Percentiles rank a stretch among this genome's conserved stretches.
Conservation (phyloP, 2,888 invertebrate genomes). For the Oscheius onirici region DNA sequence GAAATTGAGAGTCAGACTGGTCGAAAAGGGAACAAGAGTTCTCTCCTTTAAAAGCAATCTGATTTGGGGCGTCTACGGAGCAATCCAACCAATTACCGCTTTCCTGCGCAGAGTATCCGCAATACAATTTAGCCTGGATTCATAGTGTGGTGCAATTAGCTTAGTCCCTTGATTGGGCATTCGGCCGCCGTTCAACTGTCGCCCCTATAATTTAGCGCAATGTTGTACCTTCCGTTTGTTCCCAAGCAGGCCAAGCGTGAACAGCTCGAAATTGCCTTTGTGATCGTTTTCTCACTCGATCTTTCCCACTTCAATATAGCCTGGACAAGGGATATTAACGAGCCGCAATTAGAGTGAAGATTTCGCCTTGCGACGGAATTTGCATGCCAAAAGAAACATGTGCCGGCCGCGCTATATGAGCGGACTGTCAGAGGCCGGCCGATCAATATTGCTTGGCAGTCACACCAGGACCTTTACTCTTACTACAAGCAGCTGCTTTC, state of each 20-base stretch:
- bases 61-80: constrained; percentile 25
- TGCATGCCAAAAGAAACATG: constrained; percentile 26
- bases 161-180: neutral
- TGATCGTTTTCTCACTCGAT: neutral
- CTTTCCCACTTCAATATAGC: neutral
- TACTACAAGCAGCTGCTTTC: constrained; percentile 14
- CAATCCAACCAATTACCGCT: constrained; percentile 31
- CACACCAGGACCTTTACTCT: constrained; percentile 23
- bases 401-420: neutral
- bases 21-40: constrained; percentile 15
- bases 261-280: constrained; percentile 15
- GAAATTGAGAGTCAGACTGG: too few relatives aligned
- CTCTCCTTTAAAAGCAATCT: constrained; percentile 1
- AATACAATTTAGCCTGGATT: constrained; percentile 16
- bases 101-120: constrained; percentile 24
- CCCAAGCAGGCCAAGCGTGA: constrained; percentile 11
- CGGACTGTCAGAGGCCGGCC: constrained; percentile 16
- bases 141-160: constrained; percentile 27
- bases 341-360: neutral
- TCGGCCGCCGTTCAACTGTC: too few relatives aligned
- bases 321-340: neutral
- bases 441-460: constrained; percentile 25
- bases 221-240: constrained; percentile 6
- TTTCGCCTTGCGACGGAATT: neutral
- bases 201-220: too few relatives aligned